Conservation (phyloP, 30 jellyfish, hydroid and myxozoan species). For the Phacellophora camtschatica region DNA sequence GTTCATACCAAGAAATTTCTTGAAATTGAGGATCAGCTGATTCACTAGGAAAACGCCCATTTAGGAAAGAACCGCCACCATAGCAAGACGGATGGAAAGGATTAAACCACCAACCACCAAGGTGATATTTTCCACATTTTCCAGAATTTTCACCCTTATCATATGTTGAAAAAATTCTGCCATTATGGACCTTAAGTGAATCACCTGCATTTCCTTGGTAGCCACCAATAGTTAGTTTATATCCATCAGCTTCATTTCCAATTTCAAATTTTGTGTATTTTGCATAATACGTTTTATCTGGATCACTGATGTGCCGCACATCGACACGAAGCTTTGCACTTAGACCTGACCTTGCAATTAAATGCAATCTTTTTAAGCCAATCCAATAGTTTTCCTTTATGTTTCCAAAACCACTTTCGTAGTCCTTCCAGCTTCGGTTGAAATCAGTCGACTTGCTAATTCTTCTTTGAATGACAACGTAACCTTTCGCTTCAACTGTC, state of each 20-base stretch:
- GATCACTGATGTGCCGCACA: not conserved
- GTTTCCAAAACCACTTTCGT: slow-evolving; percentile 26
- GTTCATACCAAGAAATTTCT: not conserved
- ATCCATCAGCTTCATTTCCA: slow-evolving; percentile 11
- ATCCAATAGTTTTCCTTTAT: slow-evolving; percentile 15
- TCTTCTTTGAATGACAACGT: slow-evolving; percentile 50
- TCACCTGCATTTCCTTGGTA: slow-evolving; percentile 42
- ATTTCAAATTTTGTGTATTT: slow-evolving; percentile 13
- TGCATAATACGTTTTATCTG: slow-evolving; percentile 15
- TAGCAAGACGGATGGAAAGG: not conserved
- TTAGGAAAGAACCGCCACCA: not conserved
- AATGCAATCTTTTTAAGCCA: slow-evolving; percentile 23
- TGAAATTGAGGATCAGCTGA: not conserved
- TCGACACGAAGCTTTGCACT: slow-evolving; percentile 21
- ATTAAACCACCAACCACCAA: slow-evolving; percentile 53
- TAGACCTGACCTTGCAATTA: not conserved
- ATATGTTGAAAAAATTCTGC: slow-evolving; percentile 7
- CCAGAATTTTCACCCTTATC: slow-evolving; percentile 31
- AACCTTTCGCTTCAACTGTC: slow-evolving; percentile 42
- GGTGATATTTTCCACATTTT: slow-evolving; percentile 14
- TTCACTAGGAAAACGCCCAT: not conserved
- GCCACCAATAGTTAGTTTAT: slow-evolving; percentile 1
- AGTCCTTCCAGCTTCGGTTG: slow-evolving; percentile 30
- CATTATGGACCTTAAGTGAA: not conserved
- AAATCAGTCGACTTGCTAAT: slow-evolving; percentile 4